Conservation (phyloP, 2,113 vertebrate species). For the Enhydra lutris region DNA sequence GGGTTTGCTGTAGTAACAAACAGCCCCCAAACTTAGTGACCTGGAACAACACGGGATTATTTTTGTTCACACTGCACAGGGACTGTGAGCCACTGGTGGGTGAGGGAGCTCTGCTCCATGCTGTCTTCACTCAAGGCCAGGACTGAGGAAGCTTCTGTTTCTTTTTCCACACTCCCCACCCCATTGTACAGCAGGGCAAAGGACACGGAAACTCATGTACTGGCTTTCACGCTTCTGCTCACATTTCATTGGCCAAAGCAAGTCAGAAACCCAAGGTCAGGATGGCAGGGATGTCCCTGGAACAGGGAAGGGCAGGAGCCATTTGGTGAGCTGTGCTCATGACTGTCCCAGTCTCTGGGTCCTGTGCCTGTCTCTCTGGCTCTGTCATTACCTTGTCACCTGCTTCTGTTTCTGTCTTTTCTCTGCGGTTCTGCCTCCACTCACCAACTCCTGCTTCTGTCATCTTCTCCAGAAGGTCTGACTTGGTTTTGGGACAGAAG, state of each 20-base stretch:
- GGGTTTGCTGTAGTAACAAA: constrained; percentile 17
- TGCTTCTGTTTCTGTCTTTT: background rate
- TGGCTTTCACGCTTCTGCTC: background rate
- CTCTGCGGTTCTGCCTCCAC: background rate
- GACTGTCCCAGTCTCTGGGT: background rate
- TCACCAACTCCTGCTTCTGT: background rate
- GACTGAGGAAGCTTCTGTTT: background rate
- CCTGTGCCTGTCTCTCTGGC: background rate
- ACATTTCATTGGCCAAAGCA: background rate
- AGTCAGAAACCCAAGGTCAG: background rate
- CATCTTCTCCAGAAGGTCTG: background rate
- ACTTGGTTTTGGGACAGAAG: background rate
- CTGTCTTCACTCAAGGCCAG: background rate
- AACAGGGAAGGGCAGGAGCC: background rate
- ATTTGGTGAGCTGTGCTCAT: background rate
- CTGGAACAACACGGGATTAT: background rate
- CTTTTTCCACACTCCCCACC: background rate
- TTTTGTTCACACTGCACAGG: background rate
- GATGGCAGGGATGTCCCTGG: background rate
- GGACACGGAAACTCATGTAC: background rate
- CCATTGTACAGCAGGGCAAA: background rate
- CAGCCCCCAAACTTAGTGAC: background rate
- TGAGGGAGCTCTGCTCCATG: background rate
- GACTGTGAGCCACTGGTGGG: background rate
- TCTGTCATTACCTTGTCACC: background rate